Evolutionary conservation across 1,140 invertebrate genomes (phyloP).

Genomic region (Listronotus oregonensis): DNA sequence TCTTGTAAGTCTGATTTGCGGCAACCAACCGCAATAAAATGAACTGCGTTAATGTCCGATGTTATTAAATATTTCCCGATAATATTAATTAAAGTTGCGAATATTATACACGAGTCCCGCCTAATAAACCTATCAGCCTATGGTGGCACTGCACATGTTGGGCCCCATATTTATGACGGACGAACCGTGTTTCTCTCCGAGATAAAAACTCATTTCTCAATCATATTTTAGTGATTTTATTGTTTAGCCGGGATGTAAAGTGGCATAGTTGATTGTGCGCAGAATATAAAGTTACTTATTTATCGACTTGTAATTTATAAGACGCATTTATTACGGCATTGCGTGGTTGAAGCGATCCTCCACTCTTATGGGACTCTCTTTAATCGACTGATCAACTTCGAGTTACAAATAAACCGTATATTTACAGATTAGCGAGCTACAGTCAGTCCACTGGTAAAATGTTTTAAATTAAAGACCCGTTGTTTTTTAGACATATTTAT

Average conservation of each 20-base stretch:
- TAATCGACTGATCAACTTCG: constrained; percentile 38
- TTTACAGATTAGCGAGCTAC: constrained; percentile 15
- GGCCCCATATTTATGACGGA: constrained; percentile 50
- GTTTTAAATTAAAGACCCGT: too few species aligned
- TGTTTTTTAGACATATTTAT: too few species aligned
- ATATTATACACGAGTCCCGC: constrained; percentile 26
- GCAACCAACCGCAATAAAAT: constrained; percentile 5
- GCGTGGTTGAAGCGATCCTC: constrained; percentile 49
- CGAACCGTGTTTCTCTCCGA: constrained; percentile 49
- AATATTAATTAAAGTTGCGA: constrained; percentile 36
- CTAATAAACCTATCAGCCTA: constrained; percentile 34
- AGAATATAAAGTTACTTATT: constrained; percentile 58
- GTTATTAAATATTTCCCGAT: constrained; percentile 40
- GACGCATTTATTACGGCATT: constrained; percentile 54
- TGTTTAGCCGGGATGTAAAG: constrained; percentile 56
- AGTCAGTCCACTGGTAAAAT: neutral
- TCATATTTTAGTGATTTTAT: constrained; percentile 58
- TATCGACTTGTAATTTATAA: constrained; percentile 57
- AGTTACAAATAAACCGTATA: constrained; percentile 26
- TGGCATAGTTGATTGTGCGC: constrained; percentile 56
- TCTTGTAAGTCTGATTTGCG: too few species aligned
- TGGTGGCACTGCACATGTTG: constrained; percentile 39
- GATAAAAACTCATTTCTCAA: constrained; percentile 56
- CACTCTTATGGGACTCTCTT: constrained; percentile 34
- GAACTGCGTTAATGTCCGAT: constrained; percentile 20